phyloP scores from a whole-genome alignment of 2,888 invertebrate species.

The Pachydiplax longipennis region DNA sequence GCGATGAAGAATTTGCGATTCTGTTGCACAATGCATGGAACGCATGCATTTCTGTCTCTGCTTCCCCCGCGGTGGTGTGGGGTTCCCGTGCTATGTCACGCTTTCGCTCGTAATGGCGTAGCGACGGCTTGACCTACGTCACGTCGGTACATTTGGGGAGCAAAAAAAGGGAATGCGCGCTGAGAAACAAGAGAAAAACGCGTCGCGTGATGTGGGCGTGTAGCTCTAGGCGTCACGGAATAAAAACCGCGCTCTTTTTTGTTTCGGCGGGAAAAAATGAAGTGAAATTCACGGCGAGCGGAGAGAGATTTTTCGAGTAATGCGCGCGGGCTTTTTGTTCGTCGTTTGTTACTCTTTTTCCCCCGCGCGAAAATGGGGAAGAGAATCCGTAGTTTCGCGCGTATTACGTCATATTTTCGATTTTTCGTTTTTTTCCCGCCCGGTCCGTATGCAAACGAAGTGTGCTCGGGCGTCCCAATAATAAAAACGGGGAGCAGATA shows the following conservation, averaged over 20 bases:
- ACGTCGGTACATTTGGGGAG: neutral
- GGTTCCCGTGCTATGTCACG: neutral
- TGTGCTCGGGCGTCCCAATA: conserved; percentile 3
- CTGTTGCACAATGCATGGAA: conserved; percentile 35
- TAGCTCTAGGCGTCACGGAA: neutral
- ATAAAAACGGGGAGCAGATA: conserved; percentile 27
- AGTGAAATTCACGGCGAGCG: conserved; percentile 1
- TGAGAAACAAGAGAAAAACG: conserved; percentile 7
- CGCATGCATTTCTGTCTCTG: conserved; percentile 14
- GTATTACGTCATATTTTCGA: neutral
- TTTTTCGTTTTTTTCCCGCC: neutral
- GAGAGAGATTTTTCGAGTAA: neutral
- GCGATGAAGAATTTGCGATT: conserved; percentile 43
- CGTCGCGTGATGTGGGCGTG: neutral
- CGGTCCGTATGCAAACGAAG: conserved; percentile 20
- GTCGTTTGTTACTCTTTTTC: neutral
- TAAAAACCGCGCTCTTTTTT: neutral
- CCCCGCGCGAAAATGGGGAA: neutral
- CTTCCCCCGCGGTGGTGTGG: conserved; percentile 30
- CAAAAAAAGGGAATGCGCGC: neutral
- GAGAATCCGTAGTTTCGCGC: conserved; percentile 21
- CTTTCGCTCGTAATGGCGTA: neutral
- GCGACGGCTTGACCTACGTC: conserved; percentile 15
- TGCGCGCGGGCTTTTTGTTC: neutral
- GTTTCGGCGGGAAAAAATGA: neutral